Percentiles rank a stretch among this genome's conserved stretches.
Conservation (phyloP, 2,797 vertebrate genomes). For the Parauchenoglanis punctatus region DNA sequence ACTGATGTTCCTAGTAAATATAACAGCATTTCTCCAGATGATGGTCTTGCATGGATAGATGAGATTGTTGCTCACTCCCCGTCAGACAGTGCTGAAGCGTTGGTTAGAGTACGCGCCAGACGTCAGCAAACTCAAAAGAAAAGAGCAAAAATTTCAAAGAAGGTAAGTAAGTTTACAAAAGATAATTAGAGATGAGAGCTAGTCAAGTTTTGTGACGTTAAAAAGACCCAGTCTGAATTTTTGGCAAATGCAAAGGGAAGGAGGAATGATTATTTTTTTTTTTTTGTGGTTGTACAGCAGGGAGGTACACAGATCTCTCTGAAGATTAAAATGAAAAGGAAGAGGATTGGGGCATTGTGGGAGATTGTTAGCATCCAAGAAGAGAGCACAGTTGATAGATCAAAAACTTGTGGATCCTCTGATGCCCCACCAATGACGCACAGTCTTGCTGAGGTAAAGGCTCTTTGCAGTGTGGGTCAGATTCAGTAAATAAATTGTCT, state of each 20-base stretch:
- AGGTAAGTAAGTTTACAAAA: not conserved
- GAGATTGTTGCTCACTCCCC: conserved; percentile 12
- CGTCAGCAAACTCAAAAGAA: conserved; percentile 27
- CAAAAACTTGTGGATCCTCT: not conserved
- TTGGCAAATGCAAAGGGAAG: not conserved
- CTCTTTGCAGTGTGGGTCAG: not conserved
- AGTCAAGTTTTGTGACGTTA: not conserved
- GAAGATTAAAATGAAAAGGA: conserved; percentile 63
- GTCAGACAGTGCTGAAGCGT: not conserved
- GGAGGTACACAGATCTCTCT: conserved; percentile 17
- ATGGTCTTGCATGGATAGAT: not conserved
- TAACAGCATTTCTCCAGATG: conserved; percentile 19
- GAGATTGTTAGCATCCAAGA: conserved; percentile 66
- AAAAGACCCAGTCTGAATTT: not conserved
- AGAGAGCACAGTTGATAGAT: conserved; percentile 35
- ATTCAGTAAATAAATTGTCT: not conserved
- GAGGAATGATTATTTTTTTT: conserved; percentile 33
- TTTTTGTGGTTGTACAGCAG: conserved; percentile 17
- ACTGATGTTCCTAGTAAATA: not conserved
- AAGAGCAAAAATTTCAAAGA: conserved; percentile 24
- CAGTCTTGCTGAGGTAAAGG: conserved; percentile 5
- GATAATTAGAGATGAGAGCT: not conserved
- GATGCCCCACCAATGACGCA: not conserved
- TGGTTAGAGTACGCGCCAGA: not conserved
- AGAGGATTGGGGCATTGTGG: conserved; percentile 66